Evolutionary conservation across 2,797 vertebrate genomes (phyloP), one percentile per base, ranked within the genome.

Genomic region (Pangasius larnaudii): DNA sequence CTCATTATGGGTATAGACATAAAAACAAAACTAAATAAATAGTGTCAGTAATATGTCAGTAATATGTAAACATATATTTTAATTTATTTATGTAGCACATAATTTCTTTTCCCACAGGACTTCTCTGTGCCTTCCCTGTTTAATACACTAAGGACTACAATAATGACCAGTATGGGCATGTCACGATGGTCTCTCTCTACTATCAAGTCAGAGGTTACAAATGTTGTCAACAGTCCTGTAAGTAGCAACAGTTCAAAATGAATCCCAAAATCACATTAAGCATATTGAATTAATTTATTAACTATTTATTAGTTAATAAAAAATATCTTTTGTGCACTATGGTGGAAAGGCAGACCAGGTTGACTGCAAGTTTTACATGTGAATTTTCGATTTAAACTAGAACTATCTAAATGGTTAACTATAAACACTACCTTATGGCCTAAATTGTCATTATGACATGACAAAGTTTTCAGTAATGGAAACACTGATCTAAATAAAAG

Each of bases 141-240:
- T 51, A 84, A 53, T 27, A 42, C 27, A 65, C 11, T 84, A 39
- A 63, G 71, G 13, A 84, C 33, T 1, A 77, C 22, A 19, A 59
- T 86, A 80, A 24, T 59, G 16, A 36, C n/a, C 39, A 75, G 11
- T 0, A 4, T 59, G 36, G 19, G 22, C 36, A 33, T 30, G 22
- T 87, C 86, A 51, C 14, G 56, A n/a, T 84, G 86, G 86, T 63
- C 79, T 83, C 11, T 13, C 27, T 87, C 86, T 61, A 75, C 86
- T 4, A 84, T 65, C 56, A 42, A 87, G 42, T 18, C 79, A 75
- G 69, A 72, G 36, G 19, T 72, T 72, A 24, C 18, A 24, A 72
- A 72, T 39, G 18, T 72, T 39, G 39, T 33, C 30, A 72, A 36
- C 33, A 10, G 10, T 19, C 11, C 30, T 46, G 85, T 86, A 5